Evolutionary conservation across 2,888 invertebrate species (phyloP).

Genomic region (Dryadula phaetusa): DNA sequence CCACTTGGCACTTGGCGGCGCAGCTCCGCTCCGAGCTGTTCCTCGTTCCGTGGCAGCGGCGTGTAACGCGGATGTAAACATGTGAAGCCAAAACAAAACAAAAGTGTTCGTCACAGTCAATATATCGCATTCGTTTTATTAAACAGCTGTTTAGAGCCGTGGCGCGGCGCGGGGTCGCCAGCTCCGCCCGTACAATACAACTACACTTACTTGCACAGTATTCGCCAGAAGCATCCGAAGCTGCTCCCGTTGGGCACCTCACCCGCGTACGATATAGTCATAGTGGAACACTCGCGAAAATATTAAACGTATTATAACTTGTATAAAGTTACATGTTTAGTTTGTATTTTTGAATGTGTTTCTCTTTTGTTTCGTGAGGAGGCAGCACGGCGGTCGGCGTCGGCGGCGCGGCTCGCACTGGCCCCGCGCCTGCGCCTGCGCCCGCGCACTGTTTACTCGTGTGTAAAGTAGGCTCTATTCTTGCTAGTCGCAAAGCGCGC

Average conservation of each 20-base stretch:
- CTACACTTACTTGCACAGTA: slow-evolving; percentile 91
- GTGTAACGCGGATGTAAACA: slow-evolving; percentile 52
- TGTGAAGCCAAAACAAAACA: slow-evolving; percentile 50
- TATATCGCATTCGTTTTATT: not conserved
- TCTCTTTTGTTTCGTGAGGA: not conserved
- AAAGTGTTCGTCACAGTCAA: slow-evolving; percentile 60
- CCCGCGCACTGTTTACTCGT: slow-evolving; percentile 54
- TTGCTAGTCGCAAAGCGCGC: slow-evolving; percentile 34
- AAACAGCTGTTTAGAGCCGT: slow-evolving; percentile 70
- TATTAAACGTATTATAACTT: not conserved
- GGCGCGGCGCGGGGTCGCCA: slow-evolving; percentile 51
- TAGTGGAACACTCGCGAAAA: slow-evolving; percentile 58
- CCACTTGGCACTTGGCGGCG: too few relatives aligned
- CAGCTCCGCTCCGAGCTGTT: too few relatives aligned
- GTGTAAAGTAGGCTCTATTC: slow-evolving; percentile 51
- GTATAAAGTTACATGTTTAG: slow-evolving; percentile 16
- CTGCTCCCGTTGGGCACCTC: slow-evolving; percentile 96
- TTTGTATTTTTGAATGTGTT: not conserved
- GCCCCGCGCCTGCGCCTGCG: slow-evolving; percentile 50
- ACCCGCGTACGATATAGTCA: slow-evolving; percentile 96
- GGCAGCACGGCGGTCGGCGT: not conserved
- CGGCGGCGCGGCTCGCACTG: slow-evolving; percentile 58
- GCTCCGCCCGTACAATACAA: slow-evolving; percentile 23
- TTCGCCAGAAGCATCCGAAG: slow-evolving; percentile 97
- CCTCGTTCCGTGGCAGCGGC: too few relatives aligned